A percentile compares a stretch with the other conserved stretches of the same genome.
These are phyloP conservation scores for cat (Felis catus) DNA, from an alignment of 2,113 vertebrate species.

Conservation along the genomic window DNA sequence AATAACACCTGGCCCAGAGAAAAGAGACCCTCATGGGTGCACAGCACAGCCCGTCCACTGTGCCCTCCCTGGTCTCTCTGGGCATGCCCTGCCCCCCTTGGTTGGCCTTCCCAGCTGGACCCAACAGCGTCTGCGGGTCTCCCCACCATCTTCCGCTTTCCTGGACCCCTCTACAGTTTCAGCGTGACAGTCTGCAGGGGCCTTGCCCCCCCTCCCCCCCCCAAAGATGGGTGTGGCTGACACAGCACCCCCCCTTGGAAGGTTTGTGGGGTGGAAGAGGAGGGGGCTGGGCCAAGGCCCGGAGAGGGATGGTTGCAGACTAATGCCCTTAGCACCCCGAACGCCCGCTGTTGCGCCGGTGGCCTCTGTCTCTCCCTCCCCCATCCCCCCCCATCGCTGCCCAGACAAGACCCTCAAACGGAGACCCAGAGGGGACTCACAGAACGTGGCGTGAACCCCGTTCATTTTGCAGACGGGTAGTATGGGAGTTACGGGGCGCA, in stretches of 20 bases:
- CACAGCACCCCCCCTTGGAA: rapidly evolving
- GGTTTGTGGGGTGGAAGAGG: background rate
- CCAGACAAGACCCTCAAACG: too few species aligned
- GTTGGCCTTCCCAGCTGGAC: background rate
- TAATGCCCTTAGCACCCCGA: rapidly evolving
- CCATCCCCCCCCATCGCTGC: rapidly evolving
- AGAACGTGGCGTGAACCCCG: background rate
- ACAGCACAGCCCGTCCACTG: background rate
- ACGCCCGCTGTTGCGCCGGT: rapidly evolving
- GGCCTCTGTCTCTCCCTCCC: background rate
- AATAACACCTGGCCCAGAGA: too few species aligned
- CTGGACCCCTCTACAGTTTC: background rate
- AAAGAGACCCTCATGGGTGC: too few species aligned
- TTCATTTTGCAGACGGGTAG: rapidly evolving
- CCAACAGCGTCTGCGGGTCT: rapidly evolving
- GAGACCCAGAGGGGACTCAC: background rate
- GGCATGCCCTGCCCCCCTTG: rapidly evolving
- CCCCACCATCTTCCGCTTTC: background rate
- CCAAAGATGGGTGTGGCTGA: background rate
- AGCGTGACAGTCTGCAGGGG: rapidly evolving
- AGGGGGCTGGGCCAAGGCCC: background rate
- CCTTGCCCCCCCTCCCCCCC: background rate
- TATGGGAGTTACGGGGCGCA: background rate
- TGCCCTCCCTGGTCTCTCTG: background rate
- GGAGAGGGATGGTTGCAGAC: background rate